phyloP scores from a whole-genome alignment of 2,113 vertebrate genomes.

The Eupsittula cactorum region DNA sequence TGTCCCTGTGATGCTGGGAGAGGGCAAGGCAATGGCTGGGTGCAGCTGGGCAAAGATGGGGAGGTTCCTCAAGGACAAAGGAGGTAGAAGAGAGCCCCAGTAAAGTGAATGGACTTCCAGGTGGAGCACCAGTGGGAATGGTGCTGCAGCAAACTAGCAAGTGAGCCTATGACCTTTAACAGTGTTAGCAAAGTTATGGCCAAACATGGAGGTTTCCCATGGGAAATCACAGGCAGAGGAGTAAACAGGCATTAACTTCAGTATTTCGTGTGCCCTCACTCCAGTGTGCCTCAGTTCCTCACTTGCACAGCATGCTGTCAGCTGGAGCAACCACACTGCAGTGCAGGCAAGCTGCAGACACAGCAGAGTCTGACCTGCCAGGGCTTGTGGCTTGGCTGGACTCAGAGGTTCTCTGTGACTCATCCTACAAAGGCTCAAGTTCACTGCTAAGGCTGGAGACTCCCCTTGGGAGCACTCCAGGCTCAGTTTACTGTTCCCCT shows the following conservation, averaged over 20 bases:
- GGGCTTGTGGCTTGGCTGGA: slow-evolving; percentile 12
- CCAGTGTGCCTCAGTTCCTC: slow-evolving; percentile 7
- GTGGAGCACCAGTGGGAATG: background rate
- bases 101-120: background rate
- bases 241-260: background rate
- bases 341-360: background rate
- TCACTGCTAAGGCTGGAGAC: background rate
- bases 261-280: background rate
- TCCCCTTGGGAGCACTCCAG: accelerated
- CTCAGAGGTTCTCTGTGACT: slow-evolving; percentile 27
- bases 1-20: background rate
- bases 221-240: background rate
- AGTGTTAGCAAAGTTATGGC: background rate
- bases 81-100: background rate
- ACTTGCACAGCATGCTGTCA: background rate
- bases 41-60: background rate
- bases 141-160: background rate
- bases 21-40: background rate
- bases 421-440: background rate
- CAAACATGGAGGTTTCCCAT: background rate
- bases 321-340: background rate
- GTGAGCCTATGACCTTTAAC: background rate
- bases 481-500: background rate
- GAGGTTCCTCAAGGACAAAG: background rate
- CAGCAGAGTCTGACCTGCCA: background rate